A percentile compares a stretch with the other conserved stretches of the same genome.
These are phyloP conservation scores for Petrocephalus schoutedeni DNA, from an alignment of 2,797 vertebrate species.

Conservation along the genomic window DNA sequence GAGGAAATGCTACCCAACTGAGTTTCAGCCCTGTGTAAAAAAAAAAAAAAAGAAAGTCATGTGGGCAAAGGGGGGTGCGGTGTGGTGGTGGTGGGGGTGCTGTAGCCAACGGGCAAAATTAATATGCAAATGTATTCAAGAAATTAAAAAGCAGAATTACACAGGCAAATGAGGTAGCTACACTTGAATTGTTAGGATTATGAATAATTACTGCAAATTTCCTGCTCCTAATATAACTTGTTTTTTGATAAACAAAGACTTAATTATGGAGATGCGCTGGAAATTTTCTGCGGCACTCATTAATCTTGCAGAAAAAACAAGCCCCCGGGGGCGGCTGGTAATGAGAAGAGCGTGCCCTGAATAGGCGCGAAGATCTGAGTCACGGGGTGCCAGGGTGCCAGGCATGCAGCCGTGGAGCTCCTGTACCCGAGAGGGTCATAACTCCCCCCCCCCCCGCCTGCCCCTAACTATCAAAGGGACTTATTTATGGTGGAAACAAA, in stretches of 20 bases:
- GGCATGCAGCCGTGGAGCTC: conserved; percentile 82
- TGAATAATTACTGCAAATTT: conserved; percentile 99
- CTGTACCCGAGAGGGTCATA: conserved; percentile 92
- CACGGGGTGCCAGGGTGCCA: conserved; percentile 82
- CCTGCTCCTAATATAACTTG: conserved; percentile 96
- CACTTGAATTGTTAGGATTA: conserved; percentile 99
- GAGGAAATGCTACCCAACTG: conserved; percentile 67
- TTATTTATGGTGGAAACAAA: conserved; percentile 97
- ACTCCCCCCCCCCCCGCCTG: conserved; percentile 90
- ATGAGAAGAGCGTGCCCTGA: conserved; percentile 99
- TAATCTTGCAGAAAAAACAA: conserved; percentile 99
- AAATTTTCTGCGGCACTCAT: conserved; percentile 99
- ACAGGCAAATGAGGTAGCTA: conserved; percentile 99
- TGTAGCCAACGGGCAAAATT: conserved; percentile 90
- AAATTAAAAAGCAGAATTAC: conserved; percentile 99
- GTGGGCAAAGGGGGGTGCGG: neutral
- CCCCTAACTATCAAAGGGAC: conserved; percentile 82
- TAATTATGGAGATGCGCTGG: conserved; percentile 90
- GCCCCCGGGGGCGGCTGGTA: conserved; percentile 94
- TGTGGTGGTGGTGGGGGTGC: conserved; percentile 24
- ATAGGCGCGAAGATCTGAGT: conserved; percentile 92
- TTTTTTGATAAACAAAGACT: conserved; percentile 91
- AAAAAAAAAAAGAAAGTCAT: conserved; percentile 56
- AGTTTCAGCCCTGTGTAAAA: conserved; percentile 56
- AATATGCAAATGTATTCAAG: conserved; percentile 99